Evolutionary conservation across 1,140 invertebrate genomes (phyloP), one percentile per base, ranked within the genome.

Genomic region (Magallana ariakensis): DNA sequence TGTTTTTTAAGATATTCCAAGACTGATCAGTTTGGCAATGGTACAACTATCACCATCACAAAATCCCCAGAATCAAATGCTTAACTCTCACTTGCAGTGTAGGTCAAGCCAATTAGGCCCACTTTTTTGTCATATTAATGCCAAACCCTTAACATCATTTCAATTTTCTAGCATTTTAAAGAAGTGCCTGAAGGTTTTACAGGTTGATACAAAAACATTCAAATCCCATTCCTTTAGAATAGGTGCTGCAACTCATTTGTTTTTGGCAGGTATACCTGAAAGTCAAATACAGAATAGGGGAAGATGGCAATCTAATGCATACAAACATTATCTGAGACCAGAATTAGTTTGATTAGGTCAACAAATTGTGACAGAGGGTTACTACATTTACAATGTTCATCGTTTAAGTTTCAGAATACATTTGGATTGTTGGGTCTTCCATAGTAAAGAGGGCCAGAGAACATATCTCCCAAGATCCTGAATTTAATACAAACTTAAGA

Each of bases 181-280:
- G 16, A 57, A 80, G 56, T 16, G 66, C 56, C 53, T 80, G 26
- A 19, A 54, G 13, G 57, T 85, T 57, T 13, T 85, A 10, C 16
- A 57, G 55, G n/a, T 75, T 56, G 70, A 85, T 26, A 54, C 33
- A 75, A 16, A 11, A 19, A 60, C 55, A 57, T 85, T 85, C 33
- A 80, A 80, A 53, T 54, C 84, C 16, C 84, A 85, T 85, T 85
- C 84, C 0, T 85, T 85, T 54, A 54, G 84, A 22, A 85, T 85
- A 57, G 84, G 84, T 16, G n/a, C 54, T 46, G 84, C 54, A 57
- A 85, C 70, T 7, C 53, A 56, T 56, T 33, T 70, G 53, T 80
- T 19, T 53, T 3, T 80, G n/a, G n/a, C 19, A n/a, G 70, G 84
- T n/a, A 22, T 8, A 15, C 11, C 66, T 56, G 70, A 85, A 26